These are phyloP conservation scores for Stylophora pistillata DNA, from an alignment of 64 coral and sea anemone genomes.

Conservation along the genomic window DNA sequence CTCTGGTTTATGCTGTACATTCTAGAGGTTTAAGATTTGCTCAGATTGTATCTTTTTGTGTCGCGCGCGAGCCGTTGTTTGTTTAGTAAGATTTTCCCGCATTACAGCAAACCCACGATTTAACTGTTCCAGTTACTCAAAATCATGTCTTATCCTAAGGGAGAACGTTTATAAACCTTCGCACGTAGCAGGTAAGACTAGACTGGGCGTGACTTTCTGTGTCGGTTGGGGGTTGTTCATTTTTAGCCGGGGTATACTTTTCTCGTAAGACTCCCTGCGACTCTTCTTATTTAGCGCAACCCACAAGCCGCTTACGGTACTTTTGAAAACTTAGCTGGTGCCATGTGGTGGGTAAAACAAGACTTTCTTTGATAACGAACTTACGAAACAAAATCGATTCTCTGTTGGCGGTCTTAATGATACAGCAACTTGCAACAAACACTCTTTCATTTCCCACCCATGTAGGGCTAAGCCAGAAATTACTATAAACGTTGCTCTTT, in stretches of 20 bases:
- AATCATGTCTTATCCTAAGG: background rate
- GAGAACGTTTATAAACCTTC: background rate
- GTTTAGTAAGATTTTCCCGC: too few species aligned
- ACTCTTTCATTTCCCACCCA: too few species aligned
- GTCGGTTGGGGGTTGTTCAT: background rate
- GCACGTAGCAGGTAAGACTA: too few species aligned
- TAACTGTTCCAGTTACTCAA: background rate
- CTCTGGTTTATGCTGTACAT: too few species aligned
- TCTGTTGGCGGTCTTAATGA: background rate
- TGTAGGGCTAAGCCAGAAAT: too few species aligned
- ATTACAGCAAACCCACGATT: background rate
- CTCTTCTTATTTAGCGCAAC: background rate
- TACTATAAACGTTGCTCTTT: too few species aligned
- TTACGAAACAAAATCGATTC: background rate
- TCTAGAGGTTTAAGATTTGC: too few species aligned
- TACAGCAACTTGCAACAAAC: background rate
- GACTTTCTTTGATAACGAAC: background rate
- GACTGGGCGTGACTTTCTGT: background rate
- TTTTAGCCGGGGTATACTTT: background rate
- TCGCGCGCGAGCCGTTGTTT: too few species aligned
- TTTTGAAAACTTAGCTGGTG: background rate
- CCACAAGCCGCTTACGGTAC: background rate
- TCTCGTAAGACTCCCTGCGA: background rate
- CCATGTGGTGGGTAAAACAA: background rate
- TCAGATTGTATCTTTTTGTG: too few species aligned